Evolutionary conservation across 1,140 invertebrate genomes (phyloP), one percentile per base, ranked within the genome.

Genomic region (Drosophila sp.): DNA sequence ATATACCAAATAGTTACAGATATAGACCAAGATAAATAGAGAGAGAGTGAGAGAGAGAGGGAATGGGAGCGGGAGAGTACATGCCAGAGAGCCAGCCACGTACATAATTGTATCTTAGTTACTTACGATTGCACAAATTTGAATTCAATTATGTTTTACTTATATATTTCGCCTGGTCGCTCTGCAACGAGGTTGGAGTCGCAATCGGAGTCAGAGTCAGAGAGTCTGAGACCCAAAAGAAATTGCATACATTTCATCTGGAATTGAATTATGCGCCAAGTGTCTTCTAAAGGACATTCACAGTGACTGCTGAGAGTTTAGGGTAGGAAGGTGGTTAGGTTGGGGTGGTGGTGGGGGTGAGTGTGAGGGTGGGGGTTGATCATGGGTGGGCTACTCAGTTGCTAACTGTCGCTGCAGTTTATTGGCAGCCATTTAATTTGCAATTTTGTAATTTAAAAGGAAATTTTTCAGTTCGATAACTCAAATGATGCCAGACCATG

Each of bases 81-180:
- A 53, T 38, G 50, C 50, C 32, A 63, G 50, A 67, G 63, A 76
- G 53, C 67, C 72, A 83, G 82, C 82, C 82, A 87, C 82, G 82
- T 87, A 89, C 80, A 89, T 89, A 89, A 89, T 89, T 89, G 83
- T 89, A 89, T 89, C 83, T 89, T 89, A 89, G 83, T 89, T 89
- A 89, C 83, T 89, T 89, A 89, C 83, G 84, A 89, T 89, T 89
- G 83, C 83, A 80, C 59, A 56, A 73, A 78, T 63, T 53, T 72
- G 63, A 65, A 48, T 84, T 69, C 72, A 75, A 75, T 78, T 78
- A 78, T 78, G 76, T 78, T 75, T 66, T 65, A 70, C 75, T 70
- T 77, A 63, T 73, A 63, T 73, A 51, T 78, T 83, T 76, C 71
- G 59, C 65, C 38, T 34, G 45, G 36, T 50, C 48, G 41, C 14